Evolutionary conservation across 2,888 invertebrate species (phyloP).

Genomic region (Neoascia interrupta): DNA sequence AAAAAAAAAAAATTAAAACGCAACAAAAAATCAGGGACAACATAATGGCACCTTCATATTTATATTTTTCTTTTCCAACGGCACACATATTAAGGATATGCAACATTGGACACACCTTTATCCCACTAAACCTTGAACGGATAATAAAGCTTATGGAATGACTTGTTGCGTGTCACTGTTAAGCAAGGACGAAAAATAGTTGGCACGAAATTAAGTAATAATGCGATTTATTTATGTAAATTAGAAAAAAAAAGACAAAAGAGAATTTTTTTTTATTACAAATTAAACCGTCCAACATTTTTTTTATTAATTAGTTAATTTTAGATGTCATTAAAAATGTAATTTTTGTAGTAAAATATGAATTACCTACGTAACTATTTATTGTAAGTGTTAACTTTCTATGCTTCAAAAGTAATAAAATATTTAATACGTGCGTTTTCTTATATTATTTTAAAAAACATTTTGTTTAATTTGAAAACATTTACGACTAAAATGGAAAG

Average conservation of each 20-base stretch:
- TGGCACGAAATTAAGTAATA: too few species aligned
- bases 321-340: conserved; percentile 28
- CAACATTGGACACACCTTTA: conserved; percentile 16
- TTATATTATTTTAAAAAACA: too few species aligned
- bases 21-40: conserved; percentile 58
- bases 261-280: too few species aligned
- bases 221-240: conserved; percentile 1
- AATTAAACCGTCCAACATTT: neutral
- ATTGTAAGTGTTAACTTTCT: conserved; percentile 43
- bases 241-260: too few species aligned
- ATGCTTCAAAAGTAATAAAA: conserved; percentile 32
- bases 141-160: neutral
- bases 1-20: conserved; percentile 26
- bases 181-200: neutral
- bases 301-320: conserved; percentile 37
- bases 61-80: conserved; percentile 13
- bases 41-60: conserved; percentile 16
- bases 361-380: too few species aligned
- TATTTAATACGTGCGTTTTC: conserved; percentile 17
- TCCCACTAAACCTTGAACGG: conserved; percentile 25
- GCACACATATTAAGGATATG: conserved; percentile 11
- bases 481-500: too few species aligned
- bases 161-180: conserved; percentile 11
- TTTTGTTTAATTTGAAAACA: too few species aligned
- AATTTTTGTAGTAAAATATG: conserved; percentile 30